Base-by-base conservation (phyloP, 2,113 vertebrate species). In the Carlito syrichta region DNA sequence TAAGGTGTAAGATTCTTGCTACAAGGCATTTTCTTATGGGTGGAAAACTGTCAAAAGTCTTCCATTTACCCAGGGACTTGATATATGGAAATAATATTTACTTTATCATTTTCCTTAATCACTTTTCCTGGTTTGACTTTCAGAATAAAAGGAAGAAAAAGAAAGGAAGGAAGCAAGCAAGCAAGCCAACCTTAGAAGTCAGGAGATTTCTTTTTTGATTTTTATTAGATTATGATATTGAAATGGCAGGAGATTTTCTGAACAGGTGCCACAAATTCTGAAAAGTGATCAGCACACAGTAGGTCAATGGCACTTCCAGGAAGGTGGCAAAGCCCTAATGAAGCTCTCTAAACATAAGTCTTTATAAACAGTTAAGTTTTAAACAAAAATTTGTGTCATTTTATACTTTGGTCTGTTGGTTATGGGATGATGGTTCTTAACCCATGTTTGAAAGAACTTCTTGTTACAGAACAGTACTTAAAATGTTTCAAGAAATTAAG, bases 81-180 rank as follows among this genome's bases (percentile, higher is more conserved):
- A 30, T 35, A 0, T 45, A 45, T 76, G 27, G 14, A 86, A 96
- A n/a, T 58, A 68, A 32, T 90, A 81, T 68, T 89, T 82, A 83
- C 32, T 68, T 60, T 25, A 58, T 95, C 1, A 30, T 78, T 91
- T 96, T n/a, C 38, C 19, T 84, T 22, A 50, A 4, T 60, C 23
- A 30, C 4, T 8, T 89, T 91, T 96, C 89, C n/a, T 87, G 27
- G 7, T 81, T 90, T 84, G 60, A 87, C 11, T 84, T 89, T 86
- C 54, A 73, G n/a, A 66, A 32, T 62, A 5, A 12, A 48, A n/a
- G 6, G 5, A 50, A 8, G 40, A 19, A 66, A 50, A 40, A 84
- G 35, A 6, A 83, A 5, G 14, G 5, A 88, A 43, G 27, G 3
- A 56, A 76, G 7, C n/a, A n/a, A n/a, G n/a, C n/a, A n/a, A n/a